Percentiles rank a stretch among this genome's conserved stretches.
These are phyloP conservation scores for Achatina immaculata DNA, from an alignment of 1,140 invertebrate species.

Conservation along the genomic window DNA sequence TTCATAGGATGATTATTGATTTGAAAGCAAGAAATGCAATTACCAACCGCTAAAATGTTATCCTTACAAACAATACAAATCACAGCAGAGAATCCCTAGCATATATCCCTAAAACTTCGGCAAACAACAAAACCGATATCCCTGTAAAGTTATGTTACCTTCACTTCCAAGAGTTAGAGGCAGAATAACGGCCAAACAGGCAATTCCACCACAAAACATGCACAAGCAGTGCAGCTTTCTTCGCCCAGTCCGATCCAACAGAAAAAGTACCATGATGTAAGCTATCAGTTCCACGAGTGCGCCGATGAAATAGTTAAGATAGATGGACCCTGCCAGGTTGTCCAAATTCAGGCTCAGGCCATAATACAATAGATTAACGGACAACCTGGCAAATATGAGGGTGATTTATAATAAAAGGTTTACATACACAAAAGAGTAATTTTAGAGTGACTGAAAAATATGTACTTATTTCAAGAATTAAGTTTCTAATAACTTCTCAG, in stretches of 20 bases:
- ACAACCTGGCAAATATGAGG: slow-evolving; percentile 45
- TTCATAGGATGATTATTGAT: too few species aligned
- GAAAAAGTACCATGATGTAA: slow-evolving; percentile 76
- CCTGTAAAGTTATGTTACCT: too few species aligned
- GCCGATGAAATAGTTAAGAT: slow-evolving; percentile 58
- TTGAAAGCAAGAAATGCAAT: too few species aligned
- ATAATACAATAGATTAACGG: slow-evolving; percentile 57
- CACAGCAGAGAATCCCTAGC: too few species aligned
- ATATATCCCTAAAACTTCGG: too few species aligned
- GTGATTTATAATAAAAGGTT: slow-evolving; percentile 34
- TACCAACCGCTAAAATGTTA: too few species aligned
- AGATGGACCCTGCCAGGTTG: slow-evolving; percentile 57
- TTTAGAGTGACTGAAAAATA: too few species aligned
- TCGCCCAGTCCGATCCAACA: slow-evolving; percentile 52
- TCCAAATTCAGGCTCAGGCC: slow-evolving; percentile 73
- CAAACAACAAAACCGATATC: too few species aligned
- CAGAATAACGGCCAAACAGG: slow-evolving; percentile 55
- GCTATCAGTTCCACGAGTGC: slow-evolving; percentile 84
- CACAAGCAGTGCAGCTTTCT: slow-evolving; percentile 49
- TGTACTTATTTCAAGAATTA: too few species aligned
- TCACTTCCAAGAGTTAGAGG: slow-evolving; percentile 50
- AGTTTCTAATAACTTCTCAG: too few species aligned
- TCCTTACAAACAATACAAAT: too few species aligned
- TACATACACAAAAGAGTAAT: too few species aligned
- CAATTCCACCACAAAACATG: slow-evolving; percentile 55